phyloP scores from a whole-genome alignment of 2,888 invertebrate species.

The Eupeodes latifasciatus region DNA sequence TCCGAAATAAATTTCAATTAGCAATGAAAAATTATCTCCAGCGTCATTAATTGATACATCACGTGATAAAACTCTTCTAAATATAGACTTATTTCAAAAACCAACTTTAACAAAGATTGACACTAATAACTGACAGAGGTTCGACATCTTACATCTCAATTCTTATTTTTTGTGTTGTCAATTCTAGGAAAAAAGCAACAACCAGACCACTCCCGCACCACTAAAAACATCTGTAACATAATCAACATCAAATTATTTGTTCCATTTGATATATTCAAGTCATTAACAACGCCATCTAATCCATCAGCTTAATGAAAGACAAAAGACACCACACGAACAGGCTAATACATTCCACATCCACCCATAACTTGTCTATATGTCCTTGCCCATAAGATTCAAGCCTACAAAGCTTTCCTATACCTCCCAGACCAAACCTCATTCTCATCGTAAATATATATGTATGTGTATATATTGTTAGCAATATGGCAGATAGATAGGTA shows the following conservation, averaged over 20 bases:
- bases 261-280: conserved; percentile 68
- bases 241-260: conserved; percentile 73
- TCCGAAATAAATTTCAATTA: no score
- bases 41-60: no score
- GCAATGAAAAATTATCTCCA: no score
- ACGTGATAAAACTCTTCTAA: background rate
- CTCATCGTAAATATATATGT: no score
- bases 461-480: background rate
- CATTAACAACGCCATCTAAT: conserved; percentile 71
- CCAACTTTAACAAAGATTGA: background rate
- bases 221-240: conserved; percentile 36
- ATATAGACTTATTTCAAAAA: background rate
- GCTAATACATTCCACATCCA: conserved; percentile 36
- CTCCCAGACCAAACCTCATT: background rate
- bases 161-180: no score
- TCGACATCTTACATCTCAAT: conserved; percentile 1
- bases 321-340: conserved; percentile 56
- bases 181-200: background rate
- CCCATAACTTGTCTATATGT: background rate
- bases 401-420: background rate
- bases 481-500: conserved; percentile 22
- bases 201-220: background rate
- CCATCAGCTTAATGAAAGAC: conserved; percentile 72
- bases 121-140: conserved; percentile 33
- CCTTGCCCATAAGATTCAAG: background rate